Evolutionary conservation across 2,797 vertebrate species (phyloP), one percentile per base, ranked within the genome.

Genomic region (Sebastes cheni): DNA sequence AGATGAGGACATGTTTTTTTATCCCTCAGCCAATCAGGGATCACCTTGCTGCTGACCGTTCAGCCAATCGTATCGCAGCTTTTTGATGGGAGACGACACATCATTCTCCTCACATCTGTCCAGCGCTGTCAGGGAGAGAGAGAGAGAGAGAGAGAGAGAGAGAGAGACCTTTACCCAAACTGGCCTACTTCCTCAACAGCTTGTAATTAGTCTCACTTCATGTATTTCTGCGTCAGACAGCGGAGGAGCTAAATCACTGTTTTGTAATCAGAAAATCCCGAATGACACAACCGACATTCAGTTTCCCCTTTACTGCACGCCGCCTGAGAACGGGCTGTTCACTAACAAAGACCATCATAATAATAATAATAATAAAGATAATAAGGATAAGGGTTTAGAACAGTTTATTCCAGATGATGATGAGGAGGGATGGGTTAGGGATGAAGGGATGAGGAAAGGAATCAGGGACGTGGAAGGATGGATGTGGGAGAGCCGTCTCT

Each of bases 201-300:
- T 68, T 69, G 78, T 85, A 83, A 83, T 88, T 83, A 82, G 81
- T 80, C 56, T 36, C 81, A 61, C 77, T 85, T 90, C 88, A 86
- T 87, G 67, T 83, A 88, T 91, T 82, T 84, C 80, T 91, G 79
- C 85, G 88, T 86, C 81, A 82, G 75, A 80, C 74, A 72, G 68
- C 32, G 8, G 32, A 29, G 5, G 11, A 78, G 69, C 75, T 73
- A 72, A 89, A 78, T 86, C 77, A 60, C 42, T 80, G 86, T 89
- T 86, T 88, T 82, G 87, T 86, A 79, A 86, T 80, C 77, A 80
- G 60, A 79, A 85, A 77, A 78, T 68, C 79, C 84, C 62, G 39
- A 46, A 29, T 61, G 86, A 71, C 72, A 61, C 60, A 7, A 20
- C 25, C 61, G n/a, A 58, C 77, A n/a, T 34, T 62, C 13, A 8